phyloP scores from a whole-genome alignment of 2,113 vertebrate genomes.

The Pavo muticus region DNA sequence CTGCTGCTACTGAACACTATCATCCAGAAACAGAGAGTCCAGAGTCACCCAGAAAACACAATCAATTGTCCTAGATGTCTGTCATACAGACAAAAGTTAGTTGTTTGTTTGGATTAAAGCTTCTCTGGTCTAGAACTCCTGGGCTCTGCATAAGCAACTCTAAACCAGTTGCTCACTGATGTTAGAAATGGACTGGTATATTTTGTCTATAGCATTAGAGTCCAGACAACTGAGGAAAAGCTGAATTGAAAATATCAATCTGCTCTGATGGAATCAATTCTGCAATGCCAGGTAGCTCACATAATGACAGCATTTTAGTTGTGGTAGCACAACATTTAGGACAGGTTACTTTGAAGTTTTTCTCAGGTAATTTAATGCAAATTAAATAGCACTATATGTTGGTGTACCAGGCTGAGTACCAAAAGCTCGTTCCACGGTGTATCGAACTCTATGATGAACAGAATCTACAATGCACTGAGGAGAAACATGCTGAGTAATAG shows the following conservation, averaged over 20 bases:
- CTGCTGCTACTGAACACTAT: neutral
- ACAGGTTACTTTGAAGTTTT: neutral
- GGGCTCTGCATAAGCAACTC: neutral
- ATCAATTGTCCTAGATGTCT: neutral
- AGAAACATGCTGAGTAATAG: accelerated
- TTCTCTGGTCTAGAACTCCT: neutral
- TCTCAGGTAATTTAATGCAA: neutral
- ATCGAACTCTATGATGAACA: neutral
- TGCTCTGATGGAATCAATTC: neutral
- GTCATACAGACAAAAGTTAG: neutral
- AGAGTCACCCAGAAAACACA: neutral
- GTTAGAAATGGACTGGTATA: neutral
- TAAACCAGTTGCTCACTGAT: neutral
- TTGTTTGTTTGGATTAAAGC: neutral
- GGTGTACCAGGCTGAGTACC: neutral
- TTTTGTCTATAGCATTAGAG: neutral
- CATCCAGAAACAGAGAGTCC: neutral
- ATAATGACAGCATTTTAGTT: neutral
- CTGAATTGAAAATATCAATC: neutral
- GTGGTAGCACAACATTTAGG: neutral
- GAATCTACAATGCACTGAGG: neutral
- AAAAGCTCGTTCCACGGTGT: neutral
- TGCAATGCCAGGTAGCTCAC: neutral
- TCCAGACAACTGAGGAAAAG: neutral
- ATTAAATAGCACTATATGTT: neutral